phyloP scores from a whole-genome alignment of 2,888 invertebrate genomes.

The Allacma fusca region DNA sequence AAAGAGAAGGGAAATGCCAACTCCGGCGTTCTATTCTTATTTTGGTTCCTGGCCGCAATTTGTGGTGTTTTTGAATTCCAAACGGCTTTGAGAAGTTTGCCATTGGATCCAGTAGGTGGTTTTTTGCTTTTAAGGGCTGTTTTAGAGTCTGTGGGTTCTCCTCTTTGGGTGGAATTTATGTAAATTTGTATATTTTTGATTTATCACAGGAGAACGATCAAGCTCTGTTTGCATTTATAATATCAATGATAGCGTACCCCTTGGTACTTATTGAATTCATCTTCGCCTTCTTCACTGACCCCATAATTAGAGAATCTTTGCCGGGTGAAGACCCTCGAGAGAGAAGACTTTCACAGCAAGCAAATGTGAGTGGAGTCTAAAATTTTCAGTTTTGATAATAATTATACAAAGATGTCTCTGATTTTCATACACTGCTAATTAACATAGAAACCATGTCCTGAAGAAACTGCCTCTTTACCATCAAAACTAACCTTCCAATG shows the following conservation, averaged over 20 bases:
- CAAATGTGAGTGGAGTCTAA: neutral
- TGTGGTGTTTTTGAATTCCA: constrained; percentile 80
- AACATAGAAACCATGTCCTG: constrained; percentile 66
- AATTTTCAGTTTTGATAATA: no score
- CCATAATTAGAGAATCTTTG: neutral
- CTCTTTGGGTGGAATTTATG: neutral
- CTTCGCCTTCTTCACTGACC: constrained; percentile 27
- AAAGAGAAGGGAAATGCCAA: constrained; percentile 84
- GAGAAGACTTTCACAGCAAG: constrained; percentile 16
- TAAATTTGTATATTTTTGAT: neutral
- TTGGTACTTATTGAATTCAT: constrained; percentile 1
- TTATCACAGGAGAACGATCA: constrained; percentile 21
- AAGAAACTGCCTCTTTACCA: constrained; percentile 66
- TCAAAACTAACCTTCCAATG: constrained; percentile 69
- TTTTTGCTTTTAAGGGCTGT: neutral
- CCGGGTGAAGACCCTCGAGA: neutral
- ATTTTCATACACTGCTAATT: no score
- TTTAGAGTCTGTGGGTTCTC: neutral
- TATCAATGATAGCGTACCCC: constrained; percentile 47
- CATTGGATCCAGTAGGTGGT: constrained; percentile 34
- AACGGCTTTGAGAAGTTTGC: constrained; percentile 67
- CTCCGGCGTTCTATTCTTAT: constrained; percentile 85
- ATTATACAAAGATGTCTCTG: no score
- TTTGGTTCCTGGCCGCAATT: constrained; percentile 71
- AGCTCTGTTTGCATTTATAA: constrained; percentile 41